Evolutionary conservation across 1,140 invertebrate species (phyloP), one percentile per base, ranked within the genome.

Genomic region (Varroa destructor): DNA sequence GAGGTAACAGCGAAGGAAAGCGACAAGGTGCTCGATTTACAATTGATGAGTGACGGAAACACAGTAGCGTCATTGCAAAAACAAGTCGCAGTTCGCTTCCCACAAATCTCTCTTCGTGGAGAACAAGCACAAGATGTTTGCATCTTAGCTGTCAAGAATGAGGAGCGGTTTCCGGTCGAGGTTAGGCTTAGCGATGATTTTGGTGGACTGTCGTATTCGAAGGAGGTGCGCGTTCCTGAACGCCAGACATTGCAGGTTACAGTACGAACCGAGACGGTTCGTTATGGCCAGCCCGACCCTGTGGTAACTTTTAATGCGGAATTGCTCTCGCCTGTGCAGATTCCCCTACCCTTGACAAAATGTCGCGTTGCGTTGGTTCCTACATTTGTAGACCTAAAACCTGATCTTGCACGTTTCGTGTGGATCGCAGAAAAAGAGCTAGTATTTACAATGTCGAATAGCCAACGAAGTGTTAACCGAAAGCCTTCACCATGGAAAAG

Each of bases 401-500:
- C 61, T 40, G 46, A 67, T 8, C 61, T 67, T 37, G 40, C 61
- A 8, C 10, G 61, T 43, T 67, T 67, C 36, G 40, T 40, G 8
- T 67, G 61, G 61, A 12, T 67, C 36, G 12, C 46, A 46, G 61
- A 67, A 14, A 46, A 67, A 14, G 61, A 67, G 37, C 12, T 67
- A 12, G 61, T 43, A 8, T 67, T 67, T 46, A 43, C 61, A 1
- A 67, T 67, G 61, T n/a, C 46, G n/a, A 46, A 67, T 46, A 40
- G 46, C 46, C 10, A 67, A 37, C 46, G 46, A 51, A 51, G 46
- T 51, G 46, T 51, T 51, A 67, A 12, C 12, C 40, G 46, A 40
- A 67, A 67, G 46, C 61, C 61, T 67, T 46, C 40, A 8, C 40
- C 61, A 14, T 67, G 61, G 61, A 67, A 40, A 8, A 46, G 46